Percentiles rank a stretch among this genome's conserved stretches.
These are phyloP conservation scores for Protonibea diacanthus DNA, from an alignment of 2,797 vertebrate genomes.

Conservation along the genomic window DNA sequence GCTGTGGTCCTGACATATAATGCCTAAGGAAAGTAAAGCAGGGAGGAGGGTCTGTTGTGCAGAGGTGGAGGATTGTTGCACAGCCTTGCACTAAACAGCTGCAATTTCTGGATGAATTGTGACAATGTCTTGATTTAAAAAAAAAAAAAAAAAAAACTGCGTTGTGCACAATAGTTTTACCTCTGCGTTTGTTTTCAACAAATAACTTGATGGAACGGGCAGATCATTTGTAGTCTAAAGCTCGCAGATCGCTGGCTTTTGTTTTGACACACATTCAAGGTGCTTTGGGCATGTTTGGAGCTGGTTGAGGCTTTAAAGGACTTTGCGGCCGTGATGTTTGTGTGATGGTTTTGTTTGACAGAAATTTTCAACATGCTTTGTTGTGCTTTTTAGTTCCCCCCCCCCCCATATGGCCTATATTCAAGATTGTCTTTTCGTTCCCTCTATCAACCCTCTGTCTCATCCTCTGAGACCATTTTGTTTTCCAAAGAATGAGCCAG, in stretches of 20 bases:
- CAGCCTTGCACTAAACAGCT: conserved; percentile 17
- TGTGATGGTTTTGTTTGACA: conserved; percentile 33
- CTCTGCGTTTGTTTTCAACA: background rate
- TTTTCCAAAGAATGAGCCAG: conserved; percentile 31
- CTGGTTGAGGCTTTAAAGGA: conserved; percentile 10
- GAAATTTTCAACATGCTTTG: conserved; percentile 17
- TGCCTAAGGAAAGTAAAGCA: conserved; percentile 42
- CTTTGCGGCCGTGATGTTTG: conserved; percentile 22
- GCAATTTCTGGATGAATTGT: background rate
- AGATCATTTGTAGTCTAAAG: background rate
- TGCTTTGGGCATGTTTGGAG: conserved; percentile 17
- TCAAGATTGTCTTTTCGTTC: background rate
- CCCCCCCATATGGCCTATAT: conserved; percentile 5
- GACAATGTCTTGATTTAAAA: background rate
- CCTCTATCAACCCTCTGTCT: conserved; percentile 7
- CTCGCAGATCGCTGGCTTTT: background rate
- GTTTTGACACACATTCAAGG: conserved; percentile 12
- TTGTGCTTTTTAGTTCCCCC: background rate
- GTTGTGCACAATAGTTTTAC: background rate
- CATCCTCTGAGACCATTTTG: conserved; percentile 20
- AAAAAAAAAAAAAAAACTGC: background rate
- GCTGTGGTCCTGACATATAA: conserved; percentile 65
- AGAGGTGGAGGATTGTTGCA: conserved; percentile 36
- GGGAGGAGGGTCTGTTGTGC: conserved; percentile 32
- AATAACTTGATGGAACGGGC: too few relatives aligned